Evolutionary conservation across 2,113 vertebrate genomes (phyloP).

Genomic region (Hippoglossus stenolepis): DNA sequence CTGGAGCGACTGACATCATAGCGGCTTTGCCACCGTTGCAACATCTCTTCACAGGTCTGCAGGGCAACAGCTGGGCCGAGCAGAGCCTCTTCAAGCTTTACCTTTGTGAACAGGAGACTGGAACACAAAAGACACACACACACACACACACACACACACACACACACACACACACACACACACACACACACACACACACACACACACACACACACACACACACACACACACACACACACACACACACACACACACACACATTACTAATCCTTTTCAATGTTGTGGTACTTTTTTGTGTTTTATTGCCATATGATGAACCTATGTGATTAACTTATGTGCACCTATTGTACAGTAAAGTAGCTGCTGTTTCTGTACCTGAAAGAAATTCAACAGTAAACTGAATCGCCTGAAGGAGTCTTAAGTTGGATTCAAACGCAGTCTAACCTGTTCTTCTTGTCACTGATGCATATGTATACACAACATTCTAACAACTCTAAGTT

Average conservation of each 20-base stretch:
- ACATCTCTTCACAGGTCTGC: constrained; percentile 92
- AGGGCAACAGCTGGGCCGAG: constrained; percentile 91
- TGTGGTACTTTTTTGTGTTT: background rate
- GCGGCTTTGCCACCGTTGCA: constrained; percentile 90
- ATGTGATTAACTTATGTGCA: background rate
- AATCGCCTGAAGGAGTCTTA: no score
- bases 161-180: constrained; percentile 10
- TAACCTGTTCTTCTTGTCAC: constrained; percentile 32
- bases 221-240: constrained; percentile 39
- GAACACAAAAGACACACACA: constrained; percentile 33
- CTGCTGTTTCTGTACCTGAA: constrained; percentile 6
- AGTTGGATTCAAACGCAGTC: background rate
- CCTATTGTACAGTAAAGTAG: background rate
- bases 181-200: constrained; percentile 15
- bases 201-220: constrained; percentile 30
- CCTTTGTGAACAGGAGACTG: constrained; percentile 96
- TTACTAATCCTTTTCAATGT: background rate
- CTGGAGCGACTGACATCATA: constrained; percentile 87
- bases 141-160: constrained; percentile 21
- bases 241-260: constrained; percentile 36
- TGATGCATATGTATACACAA: constrained; percentile 16
- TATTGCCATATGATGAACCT: background rate
- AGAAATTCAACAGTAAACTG: background rate
- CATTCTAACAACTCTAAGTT: background rate
- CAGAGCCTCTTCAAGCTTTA: constrained; percentile 90